Conservation (phyloP, 2,888 invertebrate species). For the Gymnosoma rotundatum region DNA sequence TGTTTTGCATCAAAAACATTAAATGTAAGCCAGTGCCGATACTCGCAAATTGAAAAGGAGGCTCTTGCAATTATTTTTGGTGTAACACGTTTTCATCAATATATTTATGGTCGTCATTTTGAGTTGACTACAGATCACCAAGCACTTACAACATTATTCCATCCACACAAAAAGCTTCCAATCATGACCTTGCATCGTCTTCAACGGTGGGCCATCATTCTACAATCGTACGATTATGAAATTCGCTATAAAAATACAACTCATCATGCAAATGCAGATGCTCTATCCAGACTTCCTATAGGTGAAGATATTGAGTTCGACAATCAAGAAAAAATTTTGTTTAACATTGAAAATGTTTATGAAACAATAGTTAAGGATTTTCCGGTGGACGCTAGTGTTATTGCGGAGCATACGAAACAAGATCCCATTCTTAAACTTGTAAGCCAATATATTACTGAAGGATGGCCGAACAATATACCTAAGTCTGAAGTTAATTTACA, state of each 20-base stretch:
- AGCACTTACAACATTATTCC: slow-evolving; percentile 65
- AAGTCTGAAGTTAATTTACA: slow-evolving; percentile 30
- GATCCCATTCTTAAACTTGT: slow-evolving; percentile 34
- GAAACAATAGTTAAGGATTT: neutral
- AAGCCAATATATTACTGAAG: slow-evolving; percentile 26
- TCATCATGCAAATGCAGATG: slow-evolving; percentile 67
- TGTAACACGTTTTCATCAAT: slow-evolving; percentile 23
- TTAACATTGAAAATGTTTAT: slow-evolving; percentile 32
- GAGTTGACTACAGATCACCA: slow-evolving; percentile 65
- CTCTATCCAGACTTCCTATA: slow-evolving; percentile 68
- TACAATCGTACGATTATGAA: slow-evolving; percentile 60
- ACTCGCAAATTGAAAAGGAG: slow-evolving; percentile 71
- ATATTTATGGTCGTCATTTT: slow-evolving; percentile 67
- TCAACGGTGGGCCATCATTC: slow-evolving; percentile 64
- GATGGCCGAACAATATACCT: no score
- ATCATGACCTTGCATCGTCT: slow-evolving; percentile 63
- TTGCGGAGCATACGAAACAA: slow-evolving; percentile 22
- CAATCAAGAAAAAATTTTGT: neutral
- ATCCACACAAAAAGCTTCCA: slow-evolving; percentile 62
- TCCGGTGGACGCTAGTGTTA: neutral
- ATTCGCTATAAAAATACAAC: slow-evolving; percentile 61
- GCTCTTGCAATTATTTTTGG: slow-evolving; percentile 57
- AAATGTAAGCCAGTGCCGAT: slow-evolving; percentile 45
- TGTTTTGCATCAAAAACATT: slow-evolving; percentile 25
- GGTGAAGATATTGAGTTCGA: slow-evolving; percentile 61